A percentile compares a stretch with the other conserved stretches of the same genome.
phyloP scores from a whole-genome alignment of 2,113 vertebrate genomes.

The Scytalopus superciliaris region DNA sequence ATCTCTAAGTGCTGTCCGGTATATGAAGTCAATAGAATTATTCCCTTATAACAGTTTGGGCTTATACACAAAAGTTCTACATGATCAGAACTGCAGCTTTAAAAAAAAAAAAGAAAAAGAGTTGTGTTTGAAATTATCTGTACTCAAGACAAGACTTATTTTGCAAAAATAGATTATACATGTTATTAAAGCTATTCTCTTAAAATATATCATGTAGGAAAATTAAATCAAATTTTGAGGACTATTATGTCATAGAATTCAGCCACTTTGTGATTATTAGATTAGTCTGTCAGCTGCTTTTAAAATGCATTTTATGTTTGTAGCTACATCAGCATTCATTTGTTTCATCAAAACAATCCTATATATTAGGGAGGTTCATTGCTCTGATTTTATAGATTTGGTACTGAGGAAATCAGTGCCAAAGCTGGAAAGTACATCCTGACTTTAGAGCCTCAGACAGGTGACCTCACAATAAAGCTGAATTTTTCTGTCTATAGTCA shows the following conservation, averaged over 20 bases:
- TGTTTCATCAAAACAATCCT: not conserved
- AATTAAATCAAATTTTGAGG: not conserved
- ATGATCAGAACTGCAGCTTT: not conserved
- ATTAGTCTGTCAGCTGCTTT: not conserved
- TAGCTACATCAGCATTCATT: not conserved
- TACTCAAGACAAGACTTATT: not conserved
- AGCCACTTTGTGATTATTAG: not conserved
- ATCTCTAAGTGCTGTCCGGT: not conserved
- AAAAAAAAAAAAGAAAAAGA: no score
- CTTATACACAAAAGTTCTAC: not conserved
- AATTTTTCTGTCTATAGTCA: not conserved
- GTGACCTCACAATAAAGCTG: not conserved
- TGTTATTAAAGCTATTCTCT: not conserved
- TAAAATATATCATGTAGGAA: not conserved
- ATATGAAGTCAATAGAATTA: not conserved
- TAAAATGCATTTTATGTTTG: not conserved
- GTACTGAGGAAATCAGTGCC: not conserved
- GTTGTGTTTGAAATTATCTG: not conserved
- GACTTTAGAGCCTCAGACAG: not conserved
- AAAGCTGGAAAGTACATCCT: not conserved
- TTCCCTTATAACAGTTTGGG: not conserved
- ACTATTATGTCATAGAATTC: not conserved
- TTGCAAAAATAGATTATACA: not conserved
- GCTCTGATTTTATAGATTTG: not conserved
- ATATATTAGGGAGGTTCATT: not conserved